Conservation (phyloP, 1,140 invertebrate species). For the Yoshiicerus persimilis region DNA sequence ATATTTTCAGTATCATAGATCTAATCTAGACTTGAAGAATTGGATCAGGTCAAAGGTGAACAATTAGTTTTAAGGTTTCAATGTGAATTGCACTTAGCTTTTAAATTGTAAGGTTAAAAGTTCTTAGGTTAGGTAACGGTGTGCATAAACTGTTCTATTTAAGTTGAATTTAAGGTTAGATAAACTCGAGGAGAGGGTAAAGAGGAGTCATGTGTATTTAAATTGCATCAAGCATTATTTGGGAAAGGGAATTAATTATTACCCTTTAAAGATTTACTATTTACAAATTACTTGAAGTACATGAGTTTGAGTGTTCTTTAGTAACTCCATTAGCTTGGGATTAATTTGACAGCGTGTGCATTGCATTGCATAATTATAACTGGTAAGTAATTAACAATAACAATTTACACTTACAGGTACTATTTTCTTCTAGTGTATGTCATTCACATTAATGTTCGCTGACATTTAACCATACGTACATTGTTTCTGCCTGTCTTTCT, state of each 20-base stretch:
- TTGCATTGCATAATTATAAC: background rate
- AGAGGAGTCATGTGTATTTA: background rate
- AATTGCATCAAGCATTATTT: background rate
- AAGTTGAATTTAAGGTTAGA: background rate
- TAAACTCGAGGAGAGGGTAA: background rate
- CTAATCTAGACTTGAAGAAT: background rate
- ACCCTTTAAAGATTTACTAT: background rate
- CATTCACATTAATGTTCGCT: background rate
- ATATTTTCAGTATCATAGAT: background rate
- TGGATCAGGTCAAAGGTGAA: constrained; percentile 8
- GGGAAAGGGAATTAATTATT: background rate
- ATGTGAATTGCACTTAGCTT: background rate
- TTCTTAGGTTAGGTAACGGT: background rate
- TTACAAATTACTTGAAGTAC: background rate
- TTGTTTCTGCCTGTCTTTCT: background rate
- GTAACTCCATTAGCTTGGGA: too few species aligned
- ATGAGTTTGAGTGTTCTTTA: background rate
- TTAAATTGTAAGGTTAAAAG: background rate
- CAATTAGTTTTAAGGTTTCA: background rate
- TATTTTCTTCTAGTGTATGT: background rate
- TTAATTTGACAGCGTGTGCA: background rate
- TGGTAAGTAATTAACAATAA: background rate
- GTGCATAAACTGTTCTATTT: too few species aligned
- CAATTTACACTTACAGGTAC: constrained; percentile 5
- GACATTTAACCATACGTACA: background rate